Conservation (phyloP, 1,140 invertebrate genomes). For the Ceratosolen fusciceps region DNA sequence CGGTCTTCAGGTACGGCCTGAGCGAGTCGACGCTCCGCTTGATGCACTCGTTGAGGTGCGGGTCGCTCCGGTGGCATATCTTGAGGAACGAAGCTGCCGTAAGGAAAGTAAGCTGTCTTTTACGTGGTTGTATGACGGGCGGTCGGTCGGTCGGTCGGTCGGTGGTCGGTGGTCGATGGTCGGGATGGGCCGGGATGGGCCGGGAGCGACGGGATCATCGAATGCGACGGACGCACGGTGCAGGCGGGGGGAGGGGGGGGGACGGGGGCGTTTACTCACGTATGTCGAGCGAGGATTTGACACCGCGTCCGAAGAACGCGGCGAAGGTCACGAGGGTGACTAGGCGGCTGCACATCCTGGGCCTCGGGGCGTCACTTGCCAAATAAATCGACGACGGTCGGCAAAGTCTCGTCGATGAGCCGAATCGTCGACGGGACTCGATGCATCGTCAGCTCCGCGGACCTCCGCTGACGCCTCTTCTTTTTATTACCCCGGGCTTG, state of each 20-base stretch:
- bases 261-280: conserved; percentile 48
- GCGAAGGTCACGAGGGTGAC: conserved; percentile 24
- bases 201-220: too few species aligned
- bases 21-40: conserved; percentile 67
- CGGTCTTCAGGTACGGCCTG: conserved; percentile 70
- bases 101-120: conserved; percentile 10
- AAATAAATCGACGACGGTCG: conserved; percentile 11
- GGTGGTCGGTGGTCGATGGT: not conserved
- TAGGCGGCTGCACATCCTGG: conserved; percentile 27
- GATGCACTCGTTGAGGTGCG: conserved; percentile 67
- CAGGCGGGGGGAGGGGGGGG: not conserved
- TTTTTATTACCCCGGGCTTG: conserved; percentile 20
- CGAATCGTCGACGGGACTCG: not conserved
- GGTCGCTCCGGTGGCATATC: conserved; percentile 74
- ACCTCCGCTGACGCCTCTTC: conserved; percentile 39
- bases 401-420: not conserved
- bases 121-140: not conserved
- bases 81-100: conserved; percentile 70
- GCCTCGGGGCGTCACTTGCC: not conserved
- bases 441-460: conserved; percentile 40
- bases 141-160: not conserved
- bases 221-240: not conserved
- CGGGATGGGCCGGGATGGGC: too few species aligned
- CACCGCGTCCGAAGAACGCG: conserved; percentile 11
- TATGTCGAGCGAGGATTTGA: conserved; percentile 36